Evolutionary conservation across 2,888 invertebrate species (phyloP).

Genomic region (Cheilosia scutellata): DNA sequence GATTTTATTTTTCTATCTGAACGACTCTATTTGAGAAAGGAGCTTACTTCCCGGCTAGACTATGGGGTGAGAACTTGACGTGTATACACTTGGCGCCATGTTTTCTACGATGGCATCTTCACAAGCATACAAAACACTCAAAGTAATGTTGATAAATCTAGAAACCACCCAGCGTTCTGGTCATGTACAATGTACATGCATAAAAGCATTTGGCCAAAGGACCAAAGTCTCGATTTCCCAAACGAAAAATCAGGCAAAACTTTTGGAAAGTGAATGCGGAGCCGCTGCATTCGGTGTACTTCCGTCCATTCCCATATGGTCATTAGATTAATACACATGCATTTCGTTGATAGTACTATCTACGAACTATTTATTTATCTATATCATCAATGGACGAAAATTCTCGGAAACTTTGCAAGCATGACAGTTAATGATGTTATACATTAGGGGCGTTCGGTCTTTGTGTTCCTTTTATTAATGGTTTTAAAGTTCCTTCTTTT

Average conservation of each 20-base stretch:
- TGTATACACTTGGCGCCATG: conserved; percentile 35
- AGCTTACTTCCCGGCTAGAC: conserved; percentile 18
- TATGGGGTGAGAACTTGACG: background rate
- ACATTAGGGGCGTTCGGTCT: conserved; percentile 11
- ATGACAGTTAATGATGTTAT: conserved; percentile 31
- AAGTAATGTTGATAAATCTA: conserved; percentile 10
- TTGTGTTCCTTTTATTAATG: background rate
- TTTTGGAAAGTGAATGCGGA: background rate
- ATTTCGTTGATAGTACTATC: background rate
- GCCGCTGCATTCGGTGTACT: background rate
- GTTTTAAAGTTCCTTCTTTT: background rate
- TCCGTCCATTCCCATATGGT: conserved; percentile 3
- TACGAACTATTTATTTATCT: conserved; percentile 11
- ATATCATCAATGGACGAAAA: conserved; percentile 1
- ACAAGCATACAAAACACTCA: conserved; percentile 9
- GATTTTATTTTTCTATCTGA: conserved; percentile 24
- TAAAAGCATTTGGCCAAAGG: background rate
- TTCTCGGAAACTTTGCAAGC: conserved; percentile 5
- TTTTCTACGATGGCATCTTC: conserved; percentile 13
- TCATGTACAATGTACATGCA: background rate
- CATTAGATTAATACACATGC: conserved; percentile 20
- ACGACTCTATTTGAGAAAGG: conserved; percentile 9
- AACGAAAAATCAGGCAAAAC: background rate
- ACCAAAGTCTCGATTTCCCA: background rate
- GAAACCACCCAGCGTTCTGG: background rate